Conservation (phyloP, 2,113 vertebrate genomes). For the Rousettus leschenaultii region DNA sequence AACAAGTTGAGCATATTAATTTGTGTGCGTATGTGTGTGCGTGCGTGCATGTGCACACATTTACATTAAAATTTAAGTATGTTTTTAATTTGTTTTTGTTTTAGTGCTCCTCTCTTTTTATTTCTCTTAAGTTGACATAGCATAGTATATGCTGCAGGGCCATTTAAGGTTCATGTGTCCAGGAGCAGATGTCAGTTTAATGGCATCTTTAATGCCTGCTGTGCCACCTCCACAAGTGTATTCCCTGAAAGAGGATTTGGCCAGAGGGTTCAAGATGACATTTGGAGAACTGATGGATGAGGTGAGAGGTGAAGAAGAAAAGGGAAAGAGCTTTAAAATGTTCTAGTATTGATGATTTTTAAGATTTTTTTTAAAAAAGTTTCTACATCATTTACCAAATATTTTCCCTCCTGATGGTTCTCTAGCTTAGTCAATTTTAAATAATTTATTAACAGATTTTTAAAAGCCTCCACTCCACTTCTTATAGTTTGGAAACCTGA, state of each 20-base stretch:
- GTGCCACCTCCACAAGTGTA: slow-evolving; percentile 40
- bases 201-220: slow-evolving; percentile 64
- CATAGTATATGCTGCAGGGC: background rate
- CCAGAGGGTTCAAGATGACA: slow-evolving; percentile 55
- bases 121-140: slow-evolving; percentile 29
- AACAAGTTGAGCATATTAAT: background rate
- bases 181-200: slow-evolving; percentile 66
- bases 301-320: background rate
- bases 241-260: slow-evolving; percentile 59
- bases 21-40: rapidly evolving
- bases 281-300: slow-evolving; percentile 50
- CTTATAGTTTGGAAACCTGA: slow-evolving; percentile 6
- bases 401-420: slow-evolving; percentile 44
- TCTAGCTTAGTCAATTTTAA: slow-evolving; percentile 45
- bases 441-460: slow-evolving; percentile 62
- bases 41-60: background rate
- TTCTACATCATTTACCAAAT: slow-evolving; percentile 49
- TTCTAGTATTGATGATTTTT: background rate
- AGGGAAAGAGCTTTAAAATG: slow-evolving; percentile 24
- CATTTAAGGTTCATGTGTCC: slow-evolving; percentile 48
- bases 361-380: background rate
- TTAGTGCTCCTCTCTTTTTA: background rate
- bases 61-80: slow-evolving; percentile 28
- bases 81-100: slow-evolving; percentile 29
- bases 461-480: slow-evolving; percentile 29